Conservation (phyloP, 2,113 vertebrate species). For the Melierax canorus region DNA sequence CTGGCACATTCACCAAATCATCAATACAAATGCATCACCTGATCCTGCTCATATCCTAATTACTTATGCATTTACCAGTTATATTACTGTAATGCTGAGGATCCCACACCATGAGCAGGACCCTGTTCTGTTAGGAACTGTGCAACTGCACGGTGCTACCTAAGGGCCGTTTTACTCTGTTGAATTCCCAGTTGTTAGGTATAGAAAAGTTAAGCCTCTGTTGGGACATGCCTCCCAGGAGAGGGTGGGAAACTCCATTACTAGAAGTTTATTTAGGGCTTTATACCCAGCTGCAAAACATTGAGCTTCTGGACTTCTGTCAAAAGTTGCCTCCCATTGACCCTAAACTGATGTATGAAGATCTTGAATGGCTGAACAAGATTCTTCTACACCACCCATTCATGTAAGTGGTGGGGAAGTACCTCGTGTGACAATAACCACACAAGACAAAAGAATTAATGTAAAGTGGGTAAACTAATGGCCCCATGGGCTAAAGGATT, state of each 20-base stretch:
- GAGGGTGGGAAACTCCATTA: not conserved
- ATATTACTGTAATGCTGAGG: not conserved
- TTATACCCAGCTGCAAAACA: not conserved
- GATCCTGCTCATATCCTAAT: not conserved
- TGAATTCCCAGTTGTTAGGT: not conserved
- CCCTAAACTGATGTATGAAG: not conserved
- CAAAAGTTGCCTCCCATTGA: not conserved
- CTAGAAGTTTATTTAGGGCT: not conserved
- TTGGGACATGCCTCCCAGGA: rapidly evolving
- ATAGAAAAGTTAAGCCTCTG: not conserved
- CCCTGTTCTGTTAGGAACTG: not conserved
- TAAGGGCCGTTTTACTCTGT: not conserved
- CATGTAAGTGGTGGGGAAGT: not conserved
- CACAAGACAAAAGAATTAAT: not conserved
- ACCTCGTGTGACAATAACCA: not conserved
- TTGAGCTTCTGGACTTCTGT: not conserved
- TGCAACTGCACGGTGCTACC: not conserved
- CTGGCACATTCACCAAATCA: not conserved
- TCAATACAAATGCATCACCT: not conserved
- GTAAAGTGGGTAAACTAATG: not conserved
- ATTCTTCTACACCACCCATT: not conserved
- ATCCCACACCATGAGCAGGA: not conserved
- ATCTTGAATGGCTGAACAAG: not conserved
- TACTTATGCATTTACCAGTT: not conserved
- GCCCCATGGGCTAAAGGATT: not conserved